These are phyloP conservation scores for Atlantisia rogersi DNA, from an alignment of 2,113 vertebrate genomes.

Conservation along the genomic window DNA sequence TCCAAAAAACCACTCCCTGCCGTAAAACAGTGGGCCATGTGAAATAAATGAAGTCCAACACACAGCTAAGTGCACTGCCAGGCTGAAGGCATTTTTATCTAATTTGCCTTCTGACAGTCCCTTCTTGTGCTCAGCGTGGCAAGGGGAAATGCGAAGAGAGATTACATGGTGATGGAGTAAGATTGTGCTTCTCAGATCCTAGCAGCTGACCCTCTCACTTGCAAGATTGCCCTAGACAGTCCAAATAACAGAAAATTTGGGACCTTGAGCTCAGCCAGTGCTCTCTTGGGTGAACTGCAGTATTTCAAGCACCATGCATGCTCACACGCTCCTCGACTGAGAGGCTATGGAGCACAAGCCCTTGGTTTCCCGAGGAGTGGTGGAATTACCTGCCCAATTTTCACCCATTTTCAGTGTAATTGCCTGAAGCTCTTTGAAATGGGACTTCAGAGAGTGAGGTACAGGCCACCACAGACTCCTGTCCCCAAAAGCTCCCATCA, in stretches of 20 bases:
- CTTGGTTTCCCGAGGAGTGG: background rate
- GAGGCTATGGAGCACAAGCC: background rate
- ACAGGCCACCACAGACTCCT: fast-evolving
- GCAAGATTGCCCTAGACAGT: background rate
- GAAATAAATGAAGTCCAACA: background rate
- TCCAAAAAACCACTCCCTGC: background rate
- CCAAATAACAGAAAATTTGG: background rate
- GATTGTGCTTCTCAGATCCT: background rate
- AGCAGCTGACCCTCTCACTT: background rate
- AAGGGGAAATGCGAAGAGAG: background rate
- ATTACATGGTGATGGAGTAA: background rate
- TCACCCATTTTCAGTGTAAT: background rate
- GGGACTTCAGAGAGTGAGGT: too few relatives aligned
- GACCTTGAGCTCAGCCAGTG: background rate
- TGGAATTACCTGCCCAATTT: background rate
- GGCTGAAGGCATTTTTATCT: background rate
- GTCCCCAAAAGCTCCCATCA: background rate
- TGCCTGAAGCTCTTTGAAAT: background rate
- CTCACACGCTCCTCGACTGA: background rate
- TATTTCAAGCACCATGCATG: background rate
- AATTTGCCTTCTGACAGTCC: background rate
- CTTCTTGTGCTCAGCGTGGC: background rate
- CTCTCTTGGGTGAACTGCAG: background rate
- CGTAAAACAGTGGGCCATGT: background rate
- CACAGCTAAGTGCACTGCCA: background rate